Evolutionary conservation across 2,888 invertebrate genomes (phyloP), one percentile per base, ranked within the genome.

Genomic region (Acrobasis consociella): DNA sequence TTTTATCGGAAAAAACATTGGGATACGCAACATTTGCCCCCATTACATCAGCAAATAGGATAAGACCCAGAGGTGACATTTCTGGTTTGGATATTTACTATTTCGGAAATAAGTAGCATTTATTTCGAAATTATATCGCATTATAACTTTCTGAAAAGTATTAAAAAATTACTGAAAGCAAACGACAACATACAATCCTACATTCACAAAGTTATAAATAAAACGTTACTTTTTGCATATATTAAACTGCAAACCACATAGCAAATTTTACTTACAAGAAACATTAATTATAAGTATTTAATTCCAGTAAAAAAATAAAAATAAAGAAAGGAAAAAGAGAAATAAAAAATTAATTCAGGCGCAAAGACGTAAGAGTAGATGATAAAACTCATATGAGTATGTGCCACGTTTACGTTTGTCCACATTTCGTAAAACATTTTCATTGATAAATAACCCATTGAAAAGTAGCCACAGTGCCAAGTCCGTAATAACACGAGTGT

Each of bases 21-120:
- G 62, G 49, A n/a, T 52, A 70, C 68, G 72, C 66, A 69, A 71
- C 58, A 69, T 62, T 52, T 68, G 67, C 46, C 67, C 65, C 65
- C 68, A 68, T 72, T 75, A 64, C 73, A 67, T 73, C 73, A 75
- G 72, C 67, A 70, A 67, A 64, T 15, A 64, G 60, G 49, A 64
- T 53, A 53, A 62, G 63, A 63, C 65, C 10, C 62, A 37, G 38
- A 42, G 55, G 51, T 61, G 46, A 56, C 56, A 46, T 56, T 56
- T 16, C 42, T 11, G 56, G 11, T 42, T 52, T 46, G 11, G 22
- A 3, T 42, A 16, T 39, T 56, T 13, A 42, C 56, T 16, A 16
- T 55, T 55, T 22, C 13, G 22, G 42, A 56, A 46, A 56, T 39
- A 0, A 11, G 13, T 13, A 52, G 13, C 10, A 31, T 9, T 38